Percentiles rank a stretch among this genome's conserved stretches.
These are phyloP conservation scores for Campoplex capitator DNA, from an alignment of 2,888 invertebrate species.

Conservation along the genomic window DNA sequence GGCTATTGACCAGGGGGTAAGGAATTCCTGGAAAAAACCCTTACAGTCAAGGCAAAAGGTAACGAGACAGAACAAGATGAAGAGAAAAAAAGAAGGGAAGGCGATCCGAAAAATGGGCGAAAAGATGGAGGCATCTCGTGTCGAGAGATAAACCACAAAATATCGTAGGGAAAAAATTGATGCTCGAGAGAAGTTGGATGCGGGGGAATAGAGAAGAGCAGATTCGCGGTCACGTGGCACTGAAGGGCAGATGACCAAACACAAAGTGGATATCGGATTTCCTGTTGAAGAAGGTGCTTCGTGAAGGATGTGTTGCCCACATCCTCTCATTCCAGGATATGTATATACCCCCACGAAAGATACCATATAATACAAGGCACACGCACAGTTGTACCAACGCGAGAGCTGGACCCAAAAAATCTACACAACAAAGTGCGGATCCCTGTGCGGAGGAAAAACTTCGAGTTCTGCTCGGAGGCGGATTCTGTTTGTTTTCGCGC, in stretches of 20 bases:
- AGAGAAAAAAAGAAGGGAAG: neutral
- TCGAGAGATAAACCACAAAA: constrained; percentile 23
- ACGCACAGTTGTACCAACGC: constrained; percentile 12
- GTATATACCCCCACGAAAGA: constrained; percentile 19
- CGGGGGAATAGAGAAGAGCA: constrained; percentile 9
- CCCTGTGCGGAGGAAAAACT: constrained; percentile 7
- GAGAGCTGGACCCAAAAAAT: neutral
- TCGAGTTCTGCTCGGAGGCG: constrained; percentile 10
- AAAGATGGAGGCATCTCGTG: neutral
- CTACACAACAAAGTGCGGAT: neutral
- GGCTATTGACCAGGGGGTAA: neutral
- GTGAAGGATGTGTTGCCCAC: constrained; percentile 34
- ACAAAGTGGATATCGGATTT: constrained; percentile 63
- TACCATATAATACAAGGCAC: constrained; percentile 31
- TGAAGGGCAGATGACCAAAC: constrained; percentile 66
- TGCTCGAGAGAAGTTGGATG: neutral
- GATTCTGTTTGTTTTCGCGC: constrained; percentile 50
- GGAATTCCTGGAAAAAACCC: neutral
- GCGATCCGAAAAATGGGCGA: neutral
- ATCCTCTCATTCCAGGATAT: constrained; percentile 34
- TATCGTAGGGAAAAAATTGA: neutral
- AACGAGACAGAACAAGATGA: neutral
- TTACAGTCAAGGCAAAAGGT: neutral
- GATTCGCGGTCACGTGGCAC: constrained; percentile 57
- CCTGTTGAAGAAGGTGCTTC: constrained; percentile 50